Conservation (phyloP, 2,113 vertebrate species). For the Austrofundulus limnaeus region DNA sequence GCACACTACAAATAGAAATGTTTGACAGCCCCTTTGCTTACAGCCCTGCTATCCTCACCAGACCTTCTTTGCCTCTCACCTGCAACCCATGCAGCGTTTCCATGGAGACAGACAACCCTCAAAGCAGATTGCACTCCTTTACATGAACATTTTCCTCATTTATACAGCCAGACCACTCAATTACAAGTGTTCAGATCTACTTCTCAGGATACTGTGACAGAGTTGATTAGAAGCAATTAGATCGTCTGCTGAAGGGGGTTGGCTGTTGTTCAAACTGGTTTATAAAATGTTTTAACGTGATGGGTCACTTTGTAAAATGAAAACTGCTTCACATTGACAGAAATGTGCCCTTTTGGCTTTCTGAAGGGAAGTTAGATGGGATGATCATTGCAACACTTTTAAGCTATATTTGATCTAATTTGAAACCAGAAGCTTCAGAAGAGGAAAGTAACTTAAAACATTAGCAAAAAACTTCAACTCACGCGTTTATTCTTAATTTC, state of each 20-base stretch:
- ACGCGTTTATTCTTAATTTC: too few relatives aligned
- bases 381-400: not conserved
- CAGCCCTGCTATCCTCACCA: slow-evolving; percentile 71
- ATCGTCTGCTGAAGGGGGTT: slow-evolving; percentile 59
- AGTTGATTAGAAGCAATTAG: slow-evolving; percentile 11
- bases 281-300: not conserved
- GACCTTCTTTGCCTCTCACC: slow-evolving; percentile 64
- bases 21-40: slow-evolving; percentile 58
- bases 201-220: slow-evolving; percentile 1
- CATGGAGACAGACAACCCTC: slow-evolving; percentile 88
- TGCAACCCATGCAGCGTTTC: slow-evolving; percentile 80
- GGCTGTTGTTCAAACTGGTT: slow-evolving; percentile 46
- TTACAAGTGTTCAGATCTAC: slow-evolving; percentile 16
- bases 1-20: slow-evolving; percentile 30
- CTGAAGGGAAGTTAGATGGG: slow-evolving; percentile 4
- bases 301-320: not conserved
- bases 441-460: not conserved
- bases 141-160: slow-evolving; percentile 29
- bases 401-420: not conserved
- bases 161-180: slow-evolving; percentile 9
- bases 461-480: not conserved
- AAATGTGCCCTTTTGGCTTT: slow-evolving; percentile 7
- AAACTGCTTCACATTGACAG: slow-evolving; percentile 6
- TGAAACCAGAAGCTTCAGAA: not conserved
- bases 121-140: slow-evolving; percentile 42